Evolutionary conservation across 2,113 vertebrate species (phyloP), one percentile per base, ranked within the genome.

Genomic region (Caretta caretta): DNA sequence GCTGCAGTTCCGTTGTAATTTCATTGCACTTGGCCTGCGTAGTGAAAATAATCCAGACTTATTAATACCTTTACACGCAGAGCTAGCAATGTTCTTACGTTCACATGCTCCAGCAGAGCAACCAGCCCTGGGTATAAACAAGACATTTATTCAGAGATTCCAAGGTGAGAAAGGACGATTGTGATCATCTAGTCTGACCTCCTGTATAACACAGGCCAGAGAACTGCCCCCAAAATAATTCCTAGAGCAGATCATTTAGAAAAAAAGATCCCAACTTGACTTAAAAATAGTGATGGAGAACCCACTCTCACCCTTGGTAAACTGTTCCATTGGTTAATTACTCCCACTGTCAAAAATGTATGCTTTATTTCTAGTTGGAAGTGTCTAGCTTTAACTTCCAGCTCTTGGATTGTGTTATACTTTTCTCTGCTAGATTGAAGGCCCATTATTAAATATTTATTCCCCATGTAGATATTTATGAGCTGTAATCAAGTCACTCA

Each of bases 81-180:
- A 3, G 1, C 25, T 48, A 62, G 56, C 51, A 50, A 25, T 0
- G 1, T 20, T 17, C 2, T 88, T 79, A 24, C 62, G 48, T 56
- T 84, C n/a, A 0, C 0, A 10, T 48, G 38, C 54, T 42, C 65
- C 38, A n/a, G 65, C 17, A 22, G 2, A 84, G 17, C 2, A 54
- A 19, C 50, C 7, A 5, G 35, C 24, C 76, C 11, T 53, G 54
- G 4, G 4, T 59, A 88, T 7, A 75, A 75, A 42, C 72, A 42
- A 75, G 8, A 35, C 4, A 72, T 20, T 20, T 72, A 20, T 20
- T 72, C 65, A 72, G 17, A n/a, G n/a, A 72, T 38, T 38, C 17
- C 17, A 38, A 38, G n/a, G 17, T 38, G 17, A 72, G 65, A n/a
- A 10, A 72, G 65, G 65, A 72, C n/a, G 19, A 38, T 16, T n/a